phyloP scores from a whole-genome alignment of 2,888 invertebrate genomes.

The Troides helena region DNA sequence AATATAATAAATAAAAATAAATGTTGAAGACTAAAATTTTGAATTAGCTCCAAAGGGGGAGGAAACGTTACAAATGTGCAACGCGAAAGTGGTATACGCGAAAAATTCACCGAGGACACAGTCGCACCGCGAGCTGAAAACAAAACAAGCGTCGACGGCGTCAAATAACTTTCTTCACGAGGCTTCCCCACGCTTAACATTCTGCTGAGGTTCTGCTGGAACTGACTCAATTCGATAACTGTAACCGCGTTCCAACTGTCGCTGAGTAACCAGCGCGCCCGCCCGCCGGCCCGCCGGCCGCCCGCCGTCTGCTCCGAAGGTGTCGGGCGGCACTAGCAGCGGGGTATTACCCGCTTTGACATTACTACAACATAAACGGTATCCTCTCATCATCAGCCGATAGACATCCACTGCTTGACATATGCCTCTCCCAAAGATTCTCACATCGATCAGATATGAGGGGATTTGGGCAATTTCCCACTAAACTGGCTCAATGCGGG shows the following conservation, averaged over 20 bases:
- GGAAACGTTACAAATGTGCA: background rate
- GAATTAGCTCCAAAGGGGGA: no score
- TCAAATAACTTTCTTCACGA: conserved; percentile 37
- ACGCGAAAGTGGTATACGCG: background rate
- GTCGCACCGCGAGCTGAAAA: conserved; percentile 28
- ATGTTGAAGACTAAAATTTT: no score
- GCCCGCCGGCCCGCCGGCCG: background rate
- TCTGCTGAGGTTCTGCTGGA: conserved; percentile 46
- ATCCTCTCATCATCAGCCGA: no score
- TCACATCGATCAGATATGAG: no score
- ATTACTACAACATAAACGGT: background rate
- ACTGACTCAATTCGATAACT: conserved; percentile 75
- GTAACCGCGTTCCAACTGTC: conserved; percentile 68
- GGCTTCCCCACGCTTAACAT: conserved; percentile 35
- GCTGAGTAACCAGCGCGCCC: conserved; percentile 39
- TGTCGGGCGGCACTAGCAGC: conserved; percentile 46
- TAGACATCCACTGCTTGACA: no score
- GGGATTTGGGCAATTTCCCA: no score
- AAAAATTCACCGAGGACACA: conserved; percentile 5
- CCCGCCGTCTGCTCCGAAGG: conserved; percentile 58
- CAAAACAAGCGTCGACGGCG: conserved; percentile 34
- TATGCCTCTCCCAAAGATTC: no score
- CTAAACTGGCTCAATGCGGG: no score
- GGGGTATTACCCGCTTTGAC: conserved; percentile 20
- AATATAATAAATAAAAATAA: no score